These are phyloP conservation scores for Microplitis mediator DNA, from an alignment of 1,140 invertebrate species.

Conservation along the genomic window DNA sequence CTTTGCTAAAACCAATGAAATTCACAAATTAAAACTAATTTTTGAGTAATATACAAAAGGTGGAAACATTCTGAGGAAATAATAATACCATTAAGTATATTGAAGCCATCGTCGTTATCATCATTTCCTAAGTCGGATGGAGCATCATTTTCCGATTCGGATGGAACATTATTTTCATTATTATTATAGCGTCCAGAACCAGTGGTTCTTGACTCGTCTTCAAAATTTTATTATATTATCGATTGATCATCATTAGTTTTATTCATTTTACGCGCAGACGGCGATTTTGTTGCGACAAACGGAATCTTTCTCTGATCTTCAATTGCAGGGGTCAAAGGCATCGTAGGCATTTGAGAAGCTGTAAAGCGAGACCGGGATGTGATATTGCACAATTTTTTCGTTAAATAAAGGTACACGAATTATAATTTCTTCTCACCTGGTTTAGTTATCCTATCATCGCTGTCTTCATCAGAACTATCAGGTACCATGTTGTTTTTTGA, in stretches of 20 bases:
- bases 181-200: neutral
- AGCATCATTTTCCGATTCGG: neutral
- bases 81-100: too few species aligned
- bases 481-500: neutral
- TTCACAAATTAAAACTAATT: too few species aligned
- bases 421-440: neutral
- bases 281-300: neutral
- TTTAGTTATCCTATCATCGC: neutral
- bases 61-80: too few species aligned
- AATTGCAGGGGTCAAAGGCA: neutral
- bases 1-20: too few species aligned
- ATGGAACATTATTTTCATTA: neutral
- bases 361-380: neutral
- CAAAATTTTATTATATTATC: neutral
- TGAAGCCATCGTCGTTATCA: neutral
- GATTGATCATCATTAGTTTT: neutral
- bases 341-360: neutral
- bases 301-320: neutral
- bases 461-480: neutral
- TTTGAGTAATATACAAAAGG: too few species aligned
- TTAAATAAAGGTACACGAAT: neutral
- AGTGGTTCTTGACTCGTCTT: neutral
- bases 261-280: neutral
- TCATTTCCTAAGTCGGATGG: too few species aligned
- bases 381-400: neutral